Conservation (phyloP, 2,888 invertebrate genomes). For the Silvanus unidentatus region DNA sequence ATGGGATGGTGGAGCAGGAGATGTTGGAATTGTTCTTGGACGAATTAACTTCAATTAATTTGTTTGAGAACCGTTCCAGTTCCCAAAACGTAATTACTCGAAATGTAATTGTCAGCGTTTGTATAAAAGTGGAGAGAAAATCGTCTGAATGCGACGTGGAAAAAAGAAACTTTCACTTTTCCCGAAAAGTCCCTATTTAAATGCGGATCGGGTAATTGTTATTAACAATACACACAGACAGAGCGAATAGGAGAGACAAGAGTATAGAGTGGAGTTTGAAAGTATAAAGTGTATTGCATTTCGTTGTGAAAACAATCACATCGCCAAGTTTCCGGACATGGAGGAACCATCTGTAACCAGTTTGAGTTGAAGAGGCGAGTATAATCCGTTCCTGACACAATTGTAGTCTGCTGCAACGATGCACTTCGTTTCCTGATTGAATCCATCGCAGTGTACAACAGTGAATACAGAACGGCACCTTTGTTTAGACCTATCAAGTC, state of each 20-base stretch:
- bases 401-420: slow-evolving; percentile 6
- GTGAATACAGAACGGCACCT: slow-evolving; percentile 12
- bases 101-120: slow-evolving; percentile 13
- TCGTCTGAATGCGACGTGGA: slow-evolving; percentile 12
- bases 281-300: no score
- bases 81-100: slow-evolving; percentile 10
- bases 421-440: slow-evolving; percentile 14
- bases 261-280: no score
- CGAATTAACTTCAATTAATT: slow-evolving; percentile 17
- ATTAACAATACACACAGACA: no score
- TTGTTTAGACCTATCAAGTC: slow-evolving; percentile 14
- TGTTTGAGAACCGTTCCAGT: slow-evolving; percentile 9
- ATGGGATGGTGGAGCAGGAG: background rate
- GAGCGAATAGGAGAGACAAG: no score
- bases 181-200: background rate
- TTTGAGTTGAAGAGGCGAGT: background rate
- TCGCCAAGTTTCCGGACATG: no score
- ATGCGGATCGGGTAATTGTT: background rate
- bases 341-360: slow-evolving; percentile 1
- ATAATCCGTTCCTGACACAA: slow-evolving; percentile 5
- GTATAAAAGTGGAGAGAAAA: no score
- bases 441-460: slow-evolving; percentile 8
- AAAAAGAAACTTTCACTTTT: slow-evolving; percentile 14
- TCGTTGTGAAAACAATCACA: no score
- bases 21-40: slow-evolving; percentile 7